Evolutionary conservation across 2,888 invertebrate species (phyloP), one percentile per base, ranked within the genome.

Genomic region (Pristionchus arcanus): DNA sequence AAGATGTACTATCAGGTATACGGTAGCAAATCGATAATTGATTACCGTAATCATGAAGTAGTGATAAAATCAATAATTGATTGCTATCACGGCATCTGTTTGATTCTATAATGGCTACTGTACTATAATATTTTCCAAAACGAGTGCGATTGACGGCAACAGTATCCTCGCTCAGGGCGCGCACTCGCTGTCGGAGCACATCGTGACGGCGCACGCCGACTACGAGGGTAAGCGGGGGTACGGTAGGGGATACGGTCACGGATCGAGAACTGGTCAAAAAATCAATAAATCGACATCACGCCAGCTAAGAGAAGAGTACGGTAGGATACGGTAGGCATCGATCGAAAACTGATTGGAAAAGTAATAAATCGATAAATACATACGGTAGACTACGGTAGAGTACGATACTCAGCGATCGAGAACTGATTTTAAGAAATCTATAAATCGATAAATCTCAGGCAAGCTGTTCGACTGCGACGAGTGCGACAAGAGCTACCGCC

Each of bases 121-220:
- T n/a, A n/a, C n/a, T n/a, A n/a, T n/a, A n/a, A n/a, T n/a, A n/a
- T n/a, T n/a, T n/a, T n/a, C n/a, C n/a, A n/a, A n/a, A n/a, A n/a
- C n/a, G n/a, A n/a, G n/a, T n/a, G n/a, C 28, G 25, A 25, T 68
- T 28, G 68, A 13, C 1, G 28, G 25, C 31, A 49, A 49, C 59
- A 19, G 21, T 59, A 59, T 37, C 74, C 74, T 5, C n/a, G 31
- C 49, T 25, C 59, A 59, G 84, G 84, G 59, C 49, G 28, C 55
- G n/a, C 84, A 85, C 84, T 85, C 84, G 84, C 84, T 85, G 49
- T 85, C 84, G 21, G 84, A 85, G 84, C 84, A 85, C 63, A 85
- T 85, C 59, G 49, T 34, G 34, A 34, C 37, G 25, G 55, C 55
- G 59, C 84, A 85, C 49, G 21, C 21, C 21, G 84, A 63, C 28